These are phyloP conservation scores for Rattus norvegicus DNA, from an alignment of 2,113 vertebrate genomes.

Conservation along the genomic window GRCr8 NC_086019.1:110038001-110038500, in stretches of 20 bases:
- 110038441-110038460: not conserved
- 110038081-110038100: not conserved
- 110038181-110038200: not conserved
- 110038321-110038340: not conserved
- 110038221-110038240: not conserved
- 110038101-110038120: constrained; percentile 20
- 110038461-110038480: not conserved
- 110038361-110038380: not conserved
- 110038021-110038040: not conserved
- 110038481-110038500: not conserved
- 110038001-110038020: not conserved
- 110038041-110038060: not conserved
- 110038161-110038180: not conserved
- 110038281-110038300: not conserved
- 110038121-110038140: not conserved
- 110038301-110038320: not conserved
- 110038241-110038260: not conserved
- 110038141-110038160: not conserved
- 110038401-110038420: not conserved
- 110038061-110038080: not conserved
- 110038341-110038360: not conserved
- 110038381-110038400: not conserved
- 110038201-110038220: not conserved
- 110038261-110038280: not conserved
- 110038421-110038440: not conserved